Evolutionary conservation across 2,888 invertebrate genomes (phyloP), one percentile per base, ranked within the genome.

Genomic region (Tachina lurida): DNA sequence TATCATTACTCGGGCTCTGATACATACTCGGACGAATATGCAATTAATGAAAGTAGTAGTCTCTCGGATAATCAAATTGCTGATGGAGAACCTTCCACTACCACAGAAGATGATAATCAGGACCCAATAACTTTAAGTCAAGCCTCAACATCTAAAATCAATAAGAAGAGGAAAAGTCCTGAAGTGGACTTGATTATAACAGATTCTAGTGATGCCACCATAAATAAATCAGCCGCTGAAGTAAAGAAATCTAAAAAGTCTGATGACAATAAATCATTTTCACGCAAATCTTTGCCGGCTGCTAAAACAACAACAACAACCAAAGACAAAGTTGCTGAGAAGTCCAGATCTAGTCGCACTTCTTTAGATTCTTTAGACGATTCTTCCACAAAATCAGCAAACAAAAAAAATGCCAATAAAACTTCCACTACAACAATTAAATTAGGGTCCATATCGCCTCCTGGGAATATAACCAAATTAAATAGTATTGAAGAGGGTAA

Each of bases 401-500:
- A 43, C 9, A 68, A 52, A 60, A 43, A 56, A 31, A 13, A 19
- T 15, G 1, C 22, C 10, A 63, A 10, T 56, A 81, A 77, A 41
- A 31, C 49, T 19, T 82, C 83, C 12, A 56, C 62, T 7, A 62
- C 52, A 2, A 10, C 68, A 1, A 82, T 87, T 10, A 88, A 84
- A 74, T 63, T 85, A 39, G 88, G 88, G n/a, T 83, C 87, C 0
- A 47, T 85, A 15, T 84, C 84, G 15, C 88, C 87, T 2, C 86
- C 87, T 5, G 17, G 56, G 0, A 87, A 86, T 76, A 31, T 87
- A 10, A 63, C 77, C 13, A 87, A 84, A 58, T 19, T 84, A 9
- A 93, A 94, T 87, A 96, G 96, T 88, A 91, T 93, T 5, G 94
- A 94, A 77, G 95, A 95, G 89, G 96, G 95, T 0, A 90, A 94